Conservation (phyloP, 2,797 vertebrate species). For the Syndactyla subalaris region DNA sequence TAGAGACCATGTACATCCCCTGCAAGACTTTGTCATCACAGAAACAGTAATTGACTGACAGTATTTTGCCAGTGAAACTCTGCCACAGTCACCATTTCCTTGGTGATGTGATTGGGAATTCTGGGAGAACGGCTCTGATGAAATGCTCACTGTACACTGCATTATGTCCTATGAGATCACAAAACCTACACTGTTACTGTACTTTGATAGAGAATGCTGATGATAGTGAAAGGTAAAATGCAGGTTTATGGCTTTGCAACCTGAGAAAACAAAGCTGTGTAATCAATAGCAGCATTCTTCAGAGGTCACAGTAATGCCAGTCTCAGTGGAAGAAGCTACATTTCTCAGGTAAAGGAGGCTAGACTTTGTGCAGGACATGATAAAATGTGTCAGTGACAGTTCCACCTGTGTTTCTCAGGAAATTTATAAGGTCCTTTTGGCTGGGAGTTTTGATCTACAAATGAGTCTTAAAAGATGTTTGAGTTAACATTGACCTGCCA, state of each 20-base stretch:
- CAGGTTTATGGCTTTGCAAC: neutral
- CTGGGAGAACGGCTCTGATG: neutral
- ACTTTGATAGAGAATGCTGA: neutral
- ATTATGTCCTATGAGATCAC: neutral
- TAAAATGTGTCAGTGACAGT: neutral
- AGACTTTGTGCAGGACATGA: neutral
- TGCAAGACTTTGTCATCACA: neutral
- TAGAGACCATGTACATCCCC: neutral
- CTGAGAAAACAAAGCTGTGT: neutral
- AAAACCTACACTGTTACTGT: neutral
- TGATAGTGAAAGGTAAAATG: neutral
- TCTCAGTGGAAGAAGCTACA: neutral
- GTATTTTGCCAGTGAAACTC: neutral
- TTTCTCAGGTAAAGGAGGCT: neutral
- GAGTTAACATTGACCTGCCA: neutral
- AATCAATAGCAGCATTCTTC: neutral
- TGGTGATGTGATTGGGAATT: neutral
- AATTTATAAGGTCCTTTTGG: neutral
- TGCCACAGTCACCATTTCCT: neutral
- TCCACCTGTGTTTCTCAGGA: neutral
- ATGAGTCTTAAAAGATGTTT: neutral
- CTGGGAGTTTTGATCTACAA: neutral
- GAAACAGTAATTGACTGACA: neutral
- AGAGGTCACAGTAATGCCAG: neutral
- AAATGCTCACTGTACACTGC: neutral